phyloP scores from a whole-genome alignment of 2,113 vertebrate genomes.

The Platanista minor region DNA sequence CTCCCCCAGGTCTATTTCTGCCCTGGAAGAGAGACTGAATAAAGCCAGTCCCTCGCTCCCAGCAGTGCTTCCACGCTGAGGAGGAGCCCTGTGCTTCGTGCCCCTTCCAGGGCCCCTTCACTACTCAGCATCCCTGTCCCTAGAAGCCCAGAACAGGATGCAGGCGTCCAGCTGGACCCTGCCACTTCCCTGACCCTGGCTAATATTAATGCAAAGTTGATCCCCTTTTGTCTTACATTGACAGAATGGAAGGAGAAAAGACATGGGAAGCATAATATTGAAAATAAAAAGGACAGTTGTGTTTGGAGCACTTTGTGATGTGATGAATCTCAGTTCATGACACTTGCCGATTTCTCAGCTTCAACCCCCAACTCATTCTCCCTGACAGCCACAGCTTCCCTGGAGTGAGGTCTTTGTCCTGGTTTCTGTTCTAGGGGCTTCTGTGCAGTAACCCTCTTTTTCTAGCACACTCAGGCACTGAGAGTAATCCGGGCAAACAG shows the following conservation, averaged over 20 bases:
- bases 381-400: not conserved
- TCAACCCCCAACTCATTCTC: not conserved
- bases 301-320: not conserved
- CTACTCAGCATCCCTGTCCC: not conserved
- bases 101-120: not conserved
- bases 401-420: slow-evolving; percentile 32
- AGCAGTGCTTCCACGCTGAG: not conserved
- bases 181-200: not conserved
- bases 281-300: not conserved
- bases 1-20: slow-evolving; percentile 21
- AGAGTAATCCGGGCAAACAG: slow-evolving; percentile 46
- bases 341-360: not conserved
- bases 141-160: not conserved
- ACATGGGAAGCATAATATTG: not conserved
- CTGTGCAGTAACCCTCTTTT: slow-evolving; percentile 31
- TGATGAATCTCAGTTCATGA: not conserved
- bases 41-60: not conserved
- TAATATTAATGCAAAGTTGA: not conserved
- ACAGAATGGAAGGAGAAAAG: not conserved
- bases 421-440: slow-evolving; percentile 55
- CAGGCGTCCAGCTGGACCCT: not conserved
- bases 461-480: too few relatives aligned
- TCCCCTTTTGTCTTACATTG: not conserved
- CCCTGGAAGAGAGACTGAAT: not conserved
- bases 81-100: not conserved